phyloP scores from a whole-genome alignment of 64 coral and sea anemone genomes.

The Exaiptasia diaphana region DNA sequence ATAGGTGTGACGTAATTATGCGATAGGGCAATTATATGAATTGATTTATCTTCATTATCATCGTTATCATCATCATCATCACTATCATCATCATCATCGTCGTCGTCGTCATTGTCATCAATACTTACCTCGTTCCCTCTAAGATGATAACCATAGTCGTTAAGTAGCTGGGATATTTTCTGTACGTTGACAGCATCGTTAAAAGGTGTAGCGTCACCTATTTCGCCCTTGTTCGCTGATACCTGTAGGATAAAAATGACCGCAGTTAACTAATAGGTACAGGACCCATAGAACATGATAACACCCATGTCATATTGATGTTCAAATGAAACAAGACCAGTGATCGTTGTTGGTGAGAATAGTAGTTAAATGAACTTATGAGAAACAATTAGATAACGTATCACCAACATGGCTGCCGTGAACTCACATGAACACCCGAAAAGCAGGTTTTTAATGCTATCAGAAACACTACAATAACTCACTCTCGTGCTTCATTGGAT shows the following conservation, averaged over 20 bases:
- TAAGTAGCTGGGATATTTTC: slow-evolving; percentile 88
- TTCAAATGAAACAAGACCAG: too few species aligned
- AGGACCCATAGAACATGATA: too few species aligned
- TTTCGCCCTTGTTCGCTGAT: slow-evolving; percentile 96
- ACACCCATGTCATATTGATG: too few species aligned
- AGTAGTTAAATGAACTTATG: too few species aligned
- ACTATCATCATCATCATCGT: not conserved
- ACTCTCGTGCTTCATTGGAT: too few species aligned
- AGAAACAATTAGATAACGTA: too few species aligned
- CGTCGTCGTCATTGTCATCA: not conserved
- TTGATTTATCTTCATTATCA: not conserved
- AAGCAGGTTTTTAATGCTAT: too few species aligned
- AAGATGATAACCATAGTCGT: slow-evolving; percentile 95
- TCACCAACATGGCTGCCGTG: too few species aligned
- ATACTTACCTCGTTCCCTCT: slow-evolving; percentile 81
- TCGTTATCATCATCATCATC: not conserved
- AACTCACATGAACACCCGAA: too few species aligned
- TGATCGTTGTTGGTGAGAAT: too few species aligned
- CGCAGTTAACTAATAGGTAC: not conserved
- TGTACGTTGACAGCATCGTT: slow-evolving; percentile 96
- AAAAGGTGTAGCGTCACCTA: slow-evolving; percentile 95
- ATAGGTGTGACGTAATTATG: too few species aligned
- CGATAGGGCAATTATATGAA: not conserved
- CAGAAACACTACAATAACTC: too few species aligned
- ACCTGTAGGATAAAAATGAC: slow-evolving; percentile 43